A percentile compares a stretch with the other conserved stretches of the same genome.
phyloP scores from a whole-genome alignment of 2,113 vertebrate genomes.

The Poeciliopsis retropinna region DNA sequence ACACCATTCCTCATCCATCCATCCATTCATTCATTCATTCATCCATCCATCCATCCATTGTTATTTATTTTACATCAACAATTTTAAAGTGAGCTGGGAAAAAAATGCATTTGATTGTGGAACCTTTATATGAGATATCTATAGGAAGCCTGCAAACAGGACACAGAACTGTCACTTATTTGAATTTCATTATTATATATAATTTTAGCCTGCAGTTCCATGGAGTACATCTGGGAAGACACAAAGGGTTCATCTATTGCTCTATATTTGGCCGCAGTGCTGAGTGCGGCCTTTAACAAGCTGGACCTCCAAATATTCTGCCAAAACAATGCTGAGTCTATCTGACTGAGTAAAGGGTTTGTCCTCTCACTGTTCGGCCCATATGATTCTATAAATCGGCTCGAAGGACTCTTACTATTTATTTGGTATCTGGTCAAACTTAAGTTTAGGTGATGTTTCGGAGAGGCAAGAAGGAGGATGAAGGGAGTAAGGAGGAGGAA shows the following conservation, averaged over 20 bases:
- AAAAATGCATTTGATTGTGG: too few species aligned
- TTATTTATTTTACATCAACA: too few species aligned
- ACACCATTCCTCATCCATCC: too few species aligned
- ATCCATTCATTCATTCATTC: too few species aligned
- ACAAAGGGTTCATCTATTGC: conserved; percentile 3
- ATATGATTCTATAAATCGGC: neutral
- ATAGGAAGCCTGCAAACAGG: conserved; percentile 15
- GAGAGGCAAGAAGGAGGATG: neutral
- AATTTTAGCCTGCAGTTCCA: conserved; percentile 23
- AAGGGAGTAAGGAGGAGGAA: conserved; percentile 8
- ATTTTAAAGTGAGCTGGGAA: too few species aligned
- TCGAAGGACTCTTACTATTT: conserved; percentile 2
- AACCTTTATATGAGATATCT: neutral
- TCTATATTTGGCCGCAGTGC: conserved; percentile 27
- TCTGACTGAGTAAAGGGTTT: conserved; percentile 16
- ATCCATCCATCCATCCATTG: neutral
- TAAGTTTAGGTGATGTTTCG: conserved; percentile 8
- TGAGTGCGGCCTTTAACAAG: conserved; percentile 24
- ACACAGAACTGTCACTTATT: neutral
- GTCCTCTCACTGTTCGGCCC: conserved; percentile 25
- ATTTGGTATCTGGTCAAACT: conserved; percentile 32
- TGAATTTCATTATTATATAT: conserved; percentile 23
- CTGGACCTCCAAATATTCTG: conserved; percentile 32
- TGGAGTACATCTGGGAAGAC: neutral
- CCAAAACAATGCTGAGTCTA: conserved; percentile 37